These are phyloP conservation scores for Halocynthia roretzi DNA, from an alignment of 23 tunicate genomes.

Conservation along the genomic window DNA sequence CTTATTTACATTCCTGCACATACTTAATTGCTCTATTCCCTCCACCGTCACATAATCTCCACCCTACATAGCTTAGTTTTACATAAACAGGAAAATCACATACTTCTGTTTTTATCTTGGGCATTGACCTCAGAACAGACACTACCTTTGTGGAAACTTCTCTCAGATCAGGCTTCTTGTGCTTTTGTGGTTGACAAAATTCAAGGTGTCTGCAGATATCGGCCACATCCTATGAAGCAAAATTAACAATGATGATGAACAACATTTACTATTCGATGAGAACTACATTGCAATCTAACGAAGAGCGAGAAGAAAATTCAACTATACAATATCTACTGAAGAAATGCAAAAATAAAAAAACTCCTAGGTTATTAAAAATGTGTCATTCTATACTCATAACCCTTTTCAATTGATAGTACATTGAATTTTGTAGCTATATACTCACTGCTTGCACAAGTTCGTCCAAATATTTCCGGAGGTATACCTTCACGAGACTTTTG, in stretches of 20 bases:
- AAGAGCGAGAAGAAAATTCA: too few species aligned
- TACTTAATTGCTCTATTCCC: too few species aligned
- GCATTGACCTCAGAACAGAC: background rate
- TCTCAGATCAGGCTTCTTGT: background rate
- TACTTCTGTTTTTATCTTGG: background rate
- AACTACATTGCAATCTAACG: too few species aligned
- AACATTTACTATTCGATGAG: too few species aligned
- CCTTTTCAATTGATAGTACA: too few species aligned
- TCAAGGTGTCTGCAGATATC: constrained; percentile 37
- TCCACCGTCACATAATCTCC: background rate
- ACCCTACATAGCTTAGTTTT: background rate
- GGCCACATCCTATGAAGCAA: constrained; percentile 24
- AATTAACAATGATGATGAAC: background rate
- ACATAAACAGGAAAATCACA: background rate
- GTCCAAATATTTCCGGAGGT: constrained; percentile 35
- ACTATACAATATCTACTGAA: too few species aligned
- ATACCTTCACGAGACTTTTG: constrained; percentile 17
- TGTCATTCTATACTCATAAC: too few species aligned
- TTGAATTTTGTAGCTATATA: background rate
- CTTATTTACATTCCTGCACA: too few species aligned
- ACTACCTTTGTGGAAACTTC: background rate
- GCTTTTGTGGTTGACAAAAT: constrained; percentile 24
- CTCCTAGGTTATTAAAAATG: too few species aligned
- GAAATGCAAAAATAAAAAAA: too few species aligned
- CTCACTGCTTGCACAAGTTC: constrained; percentile 24